phyloP scores from a whole-genome alignment of 2,888 invertebrate species.

The Bedellia somnulentella region DNA sequence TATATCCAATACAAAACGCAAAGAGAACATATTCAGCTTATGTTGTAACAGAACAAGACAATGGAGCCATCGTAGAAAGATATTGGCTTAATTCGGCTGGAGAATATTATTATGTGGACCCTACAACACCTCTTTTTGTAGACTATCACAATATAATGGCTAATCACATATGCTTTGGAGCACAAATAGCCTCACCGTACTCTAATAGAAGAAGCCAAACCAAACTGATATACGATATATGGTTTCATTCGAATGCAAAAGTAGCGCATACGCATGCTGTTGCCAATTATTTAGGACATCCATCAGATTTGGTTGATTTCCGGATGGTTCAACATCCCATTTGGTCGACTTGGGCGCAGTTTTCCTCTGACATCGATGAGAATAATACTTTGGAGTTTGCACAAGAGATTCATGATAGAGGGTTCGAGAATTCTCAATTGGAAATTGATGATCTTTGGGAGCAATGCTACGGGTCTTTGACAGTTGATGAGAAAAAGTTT shows the following conservation, averaged over 20 bases:
- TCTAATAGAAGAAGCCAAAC: slow-evolving; percentile 28
- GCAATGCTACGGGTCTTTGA: slow-evolving; percentile 77
- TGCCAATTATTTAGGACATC: slow-evolving; percentile 63
- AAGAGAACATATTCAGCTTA: slow-evolving; percentile 54
- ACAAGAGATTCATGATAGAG: slow-evolving; percentile 62
- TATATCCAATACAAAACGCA: slow-evolving; percentile 64
- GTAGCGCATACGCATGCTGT: slow-evolving; percentile 66
- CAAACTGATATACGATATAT: slow-evolving; percentile 62
- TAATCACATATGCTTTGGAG: slow-evolving; percentile 61
- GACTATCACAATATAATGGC: slow-evolving; percentile 64
- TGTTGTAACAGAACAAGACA: slow-evolving; percentile 50
- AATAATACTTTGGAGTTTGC: slow-evolving; percentile 65
- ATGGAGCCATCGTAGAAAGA: slow-evolving; percentile 64
- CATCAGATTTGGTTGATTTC: slow-evolving; percentile 63
- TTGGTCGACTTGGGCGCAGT: slow-evolving; percentile 88
- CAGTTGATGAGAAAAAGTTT: slow-evolving; percentile 71
- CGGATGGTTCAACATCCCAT: slow-evolving; percentile 77
- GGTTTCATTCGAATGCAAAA: slow-evolving; percentile 59
- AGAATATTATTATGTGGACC: slow-evolving; percentile 65
- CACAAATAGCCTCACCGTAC: slow-evolving; percentile 59
- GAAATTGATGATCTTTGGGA: slow-evolving; percentile 92
- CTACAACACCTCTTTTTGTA: slow-evolving; percentile 68
- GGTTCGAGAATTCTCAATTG: slow-evolving; percentile 71
- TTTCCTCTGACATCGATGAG: slow-evolving; percentile 65
- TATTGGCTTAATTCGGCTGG: slow-evolving; percentile 77